Percentiles rank a stretch among this genome's conserved stretches.
Conservation (phyloP, 2,888 invertebrate species). For the Sarcophaga carnaria region DNA sequence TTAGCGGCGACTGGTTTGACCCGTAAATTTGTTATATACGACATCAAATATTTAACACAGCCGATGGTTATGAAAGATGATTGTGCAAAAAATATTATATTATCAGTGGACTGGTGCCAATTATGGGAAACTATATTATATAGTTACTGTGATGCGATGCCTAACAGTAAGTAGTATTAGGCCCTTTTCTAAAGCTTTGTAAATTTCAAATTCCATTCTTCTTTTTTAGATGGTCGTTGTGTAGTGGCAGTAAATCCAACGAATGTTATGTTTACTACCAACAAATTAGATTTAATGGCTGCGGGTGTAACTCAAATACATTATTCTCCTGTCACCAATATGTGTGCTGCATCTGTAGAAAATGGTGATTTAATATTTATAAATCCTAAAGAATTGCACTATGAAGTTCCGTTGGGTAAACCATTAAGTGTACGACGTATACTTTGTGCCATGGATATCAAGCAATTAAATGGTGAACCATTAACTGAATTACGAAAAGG, state of each 20-base stretch:
- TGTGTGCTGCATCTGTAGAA: slow-evolving; percentile 72
- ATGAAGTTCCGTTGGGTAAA: slow-evolving; percentile 66
- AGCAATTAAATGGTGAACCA: slow-evolving; percentile 69
- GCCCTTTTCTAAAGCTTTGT: background rate
- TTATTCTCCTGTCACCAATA: slow-evolving; percentile 73
- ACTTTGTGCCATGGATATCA: slow-evolving; percentile 72
- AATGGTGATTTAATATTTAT: slow-evolving; percentile 77
- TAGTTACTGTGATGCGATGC: slow-evolving; percentile 73
- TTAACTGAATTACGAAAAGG: slow-evolving; percentile 44
- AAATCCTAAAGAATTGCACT: slow-evolving; percentile 72
- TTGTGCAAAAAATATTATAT: slow-evolving; percentile 71
- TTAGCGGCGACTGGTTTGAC: slow-evolving; percentile 72
- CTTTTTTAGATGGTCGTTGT: slow-evolving; percentile 59
- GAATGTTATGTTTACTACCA: slow-evolving; percentile 62
- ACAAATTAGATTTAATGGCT: slow-evolving; percentile 71
- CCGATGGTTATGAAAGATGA: slow-evolving; percentile 74
- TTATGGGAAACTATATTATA: slow-evolving; percentile 76
- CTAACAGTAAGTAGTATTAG: slow-evolving; percentile 72
- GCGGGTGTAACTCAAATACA: slow-evolving; percentile 72
- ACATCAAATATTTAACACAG: slow-evolving; percentile 74
- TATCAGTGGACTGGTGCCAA: slow-evolving; percentile 76
- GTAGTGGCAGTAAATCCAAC: slow-evolving; percentile 72
- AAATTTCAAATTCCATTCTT: background rate
- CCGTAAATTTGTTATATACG: slow-evolving; percentile 75
- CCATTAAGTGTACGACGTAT: slow-evolving; percentile 56